Conservation (phyloP, 2,113 vertebrate species). For the Erythrolamprus reginae region DNA sequence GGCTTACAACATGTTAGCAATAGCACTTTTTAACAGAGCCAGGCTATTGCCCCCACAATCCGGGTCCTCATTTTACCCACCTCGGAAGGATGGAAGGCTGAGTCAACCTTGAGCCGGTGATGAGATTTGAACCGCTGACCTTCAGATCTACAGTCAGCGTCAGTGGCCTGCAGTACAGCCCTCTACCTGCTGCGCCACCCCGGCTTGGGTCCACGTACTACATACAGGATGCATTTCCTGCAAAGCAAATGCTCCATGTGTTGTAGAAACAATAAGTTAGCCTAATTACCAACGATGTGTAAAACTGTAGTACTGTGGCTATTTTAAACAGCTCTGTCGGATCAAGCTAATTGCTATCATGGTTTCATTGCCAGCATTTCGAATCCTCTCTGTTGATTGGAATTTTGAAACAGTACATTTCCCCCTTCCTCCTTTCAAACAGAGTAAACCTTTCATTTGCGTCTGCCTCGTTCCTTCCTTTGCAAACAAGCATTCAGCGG, state of each 20-base stretch:
- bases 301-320: background rate
- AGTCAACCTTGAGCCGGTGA: no score
- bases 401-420: background rate
- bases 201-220: background rate
- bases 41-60: no score
- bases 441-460: background rate
- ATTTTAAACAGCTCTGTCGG: background rate
- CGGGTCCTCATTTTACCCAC: no score
- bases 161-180: no score
- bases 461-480: fast-evolving
- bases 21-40: no score
- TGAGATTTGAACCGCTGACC: no score
- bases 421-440: fast-evolving
- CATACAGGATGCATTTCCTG: background rate
- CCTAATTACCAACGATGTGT: background rate
- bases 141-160: no score
- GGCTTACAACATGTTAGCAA: no score
- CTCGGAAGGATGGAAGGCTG: no score
- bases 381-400: background rate
- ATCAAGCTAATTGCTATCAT: background rate
- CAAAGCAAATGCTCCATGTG: background rate
- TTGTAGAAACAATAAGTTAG: background rate
- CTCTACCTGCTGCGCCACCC: no score
- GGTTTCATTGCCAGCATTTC: fast-evolving
- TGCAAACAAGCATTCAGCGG: fast-evolving